Base-by-base conservation (phyloP, 1,140 invertebrate genomes). In the Zaprionus tsacasi region DNA sequence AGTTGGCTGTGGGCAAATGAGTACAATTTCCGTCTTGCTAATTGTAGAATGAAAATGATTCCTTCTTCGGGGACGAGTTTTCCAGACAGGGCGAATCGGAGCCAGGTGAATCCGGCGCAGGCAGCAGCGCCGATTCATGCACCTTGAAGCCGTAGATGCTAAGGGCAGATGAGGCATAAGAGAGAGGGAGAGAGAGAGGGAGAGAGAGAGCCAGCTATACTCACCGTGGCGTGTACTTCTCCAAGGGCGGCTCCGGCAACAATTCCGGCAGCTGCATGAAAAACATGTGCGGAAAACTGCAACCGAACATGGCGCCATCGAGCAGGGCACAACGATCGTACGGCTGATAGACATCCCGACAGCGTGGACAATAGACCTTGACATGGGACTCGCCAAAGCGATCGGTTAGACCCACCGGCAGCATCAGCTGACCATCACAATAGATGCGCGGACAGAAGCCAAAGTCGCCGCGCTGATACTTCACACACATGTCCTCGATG, bases 251-350 rank as follows among this genome's bases (percentile, higher is more conserved):
- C 2, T 66, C 35, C 5, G 77, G 77, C 8, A 61, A 12, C 17
- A 76, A 33, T 0, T 68, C 13, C 25, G 73, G 73, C 48, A 61
- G 0, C 21, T 56, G 48, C 77, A 79, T 79, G 21, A 90, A 82
- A 13, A 90, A 91, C 79, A 91, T 82, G 11, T 90, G 87, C 6
- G 87, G 87, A 45, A 90, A 90, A 0, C 79, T 65, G n/a, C 55
- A 48, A 7, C 87, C 87, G 2, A 90, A 90, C 54, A 75, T 79
- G 13, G 82, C 79, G 0, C 87, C 87, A 66, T 87, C 87, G n/a
- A 91, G 52, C 12, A 57, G 7, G 1, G 25, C 40, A 7, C 56
- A 69, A 7, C 40, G 60, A 4, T 63, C 38, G 13, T 48, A n/a
- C 6, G 86, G 88, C 30, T 68, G 40, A 45, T 70, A 90, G 8